Evolutionary conservation across 2,113 vertebrate genomes (phyloP).

Genomic region (Azemiops feae): DNA sequence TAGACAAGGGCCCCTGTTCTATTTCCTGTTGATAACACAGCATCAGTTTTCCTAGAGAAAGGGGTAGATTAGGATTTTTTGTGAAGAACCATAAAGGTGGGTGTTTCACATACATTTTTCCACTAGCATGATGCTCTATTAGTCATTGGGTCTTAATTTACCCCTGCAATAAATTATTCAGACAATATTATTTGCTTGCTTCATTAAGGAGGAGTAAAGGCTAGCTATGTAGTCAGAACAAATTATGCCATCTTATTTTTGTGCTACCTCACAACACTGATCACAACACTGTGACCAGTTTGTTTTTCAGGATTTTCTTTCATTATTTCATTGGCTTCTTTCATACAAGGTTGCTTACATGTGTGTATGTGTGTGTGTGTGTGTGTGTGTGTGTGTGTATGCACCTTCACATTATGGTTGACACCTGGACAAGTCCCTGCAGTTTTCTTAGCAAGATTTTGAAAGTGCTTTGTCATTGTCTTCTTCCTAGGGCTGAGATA

Average conservation of each 20-base stretch:
- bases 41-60: neutral
- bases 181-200: neutral
- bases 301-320: neutral
- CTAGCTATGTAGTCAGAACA: neutral
- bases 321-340: neutral
- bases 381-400: accelerated
- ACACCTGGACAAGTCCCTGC: neutral
- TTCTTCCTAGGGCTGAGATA: neutral
- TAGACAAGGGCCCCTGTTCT: neutral
- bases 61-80: neutral
- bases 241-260: neutral
- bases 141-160: neutral
- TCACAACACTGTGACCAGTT: neutral
- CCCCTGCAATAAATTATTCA: neutral
- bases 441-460: neutral
- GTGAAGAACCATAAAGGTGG: neutral
- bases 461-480: neutral
- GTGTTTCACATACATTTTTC: neutral
- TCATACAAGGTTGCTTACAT: neutral
- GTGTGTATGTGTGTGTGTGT: neutral
- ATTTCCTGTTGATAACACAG: neutral
- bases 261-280: neutral
- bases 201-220: neutral
- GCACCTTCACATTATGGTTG: neutral
- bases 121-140: neutral